Conservation (phyloP, 2,797 vertebrate species). For the Pipistrellus nathusii region DNA sequence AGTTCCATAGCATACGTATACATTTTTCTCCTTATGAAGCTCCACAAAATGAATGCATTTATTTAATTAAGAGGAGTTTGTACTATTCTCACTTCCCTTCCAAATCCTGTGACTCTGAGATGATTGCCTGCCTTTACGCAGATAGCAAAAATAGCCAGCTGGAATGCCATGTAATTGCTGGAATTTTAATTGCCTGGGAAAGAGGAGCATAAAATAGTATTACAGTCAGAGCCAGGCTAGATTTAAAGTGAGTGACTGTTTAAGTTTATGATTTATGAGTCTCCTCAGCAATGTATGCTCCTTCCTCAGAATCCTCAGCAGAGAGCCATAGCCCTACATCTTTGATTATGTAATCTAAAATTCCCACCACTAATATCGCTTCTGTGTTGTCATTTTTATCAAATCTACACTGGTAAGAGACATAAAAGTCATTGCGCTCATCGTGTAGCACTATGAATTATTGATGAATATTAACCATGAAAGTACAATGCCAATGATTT, state of each 20-base stretch:
- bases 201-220: conserved; percentile 54
- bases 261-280: conserved; percentile 34
- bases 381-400: background rate
- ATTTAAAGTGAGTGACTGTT: conserved; percentile 44
- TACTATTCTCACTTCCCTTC: conserved; percentile 33
- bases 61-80: conserved; percentile 9
- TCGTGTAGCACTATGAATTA: background rate
- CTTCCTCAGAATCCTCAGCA: background rate
- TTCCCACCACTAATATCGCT: background rate
- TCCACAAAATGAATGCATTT: conserved; percentile 21
- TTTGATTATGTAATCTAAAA: background rate
- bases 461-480: background rate
- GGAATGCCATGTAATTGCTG: conserved; percentile 51
- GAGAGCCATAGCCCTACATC: background rate
- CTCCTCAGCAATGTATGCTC: background rate
- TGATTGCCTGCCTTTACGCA: conserved; percentile 57
- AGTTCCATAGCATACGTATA: background rate
- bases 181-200: conserved; percentile 72
- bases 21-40: background rate
- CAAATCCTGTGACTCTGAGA: conserved; percentile 48
- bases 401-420: background rate
- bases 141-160: conserved; percentile 67
- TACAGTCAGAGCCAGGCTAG: conserved; percentile 42
- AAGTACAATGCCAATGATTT: background rate
- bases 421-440: background rate